Evolutionary conservation across 2,113 vertebrate genomes (phyloP).

Genomic region (Albula glossodonta): DNA sequence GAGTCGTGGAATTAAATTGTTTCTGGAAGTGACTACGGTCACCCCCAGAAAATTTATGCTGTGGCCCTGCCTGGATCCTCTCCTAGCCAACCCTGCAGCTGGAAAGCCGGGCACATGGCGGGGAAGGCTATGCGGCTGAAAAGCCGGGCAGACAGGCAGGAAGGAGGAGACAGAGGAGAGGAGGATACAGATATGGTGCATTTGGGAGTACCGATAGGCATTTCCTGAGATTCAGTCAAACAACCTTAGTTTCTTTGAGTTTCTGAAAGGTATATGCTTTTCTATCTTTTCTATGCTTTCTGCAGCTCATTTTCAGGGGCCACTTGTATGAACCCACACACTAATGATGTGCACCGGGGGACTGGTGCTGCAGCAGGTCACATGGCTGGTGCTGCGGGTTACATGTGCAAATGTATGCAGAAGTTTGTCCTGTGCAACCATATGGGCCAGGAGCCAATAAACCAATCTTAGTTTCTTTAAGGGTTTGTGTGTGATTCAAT

Average conservation of each 20-base stretch:
- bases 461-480: too few species aligned
- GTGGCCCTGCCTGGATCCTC: conserved; percentile 59
- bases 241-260: background rate
- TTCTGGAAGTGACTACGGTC: conserved; percentile 98
- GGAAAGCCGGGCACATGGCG: too few species aligned
- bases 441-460: too few species aligned
- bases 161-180: background rate
- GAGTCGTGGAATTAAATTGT: conserved; percentile 97
- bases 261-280: too few species aligned
- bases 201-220: too few species aligned
- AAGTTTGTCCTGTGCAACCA: too few species aligned
- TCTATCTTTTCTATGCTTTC: too few species aligned
- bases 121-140: background rate
- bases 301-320: background rate
- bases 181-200: background rate
- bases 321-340: background rate
- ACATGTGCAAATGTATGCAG: background rate
- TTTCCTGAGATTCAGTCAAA: background rate
- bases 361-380: too few species aligned
- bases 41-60: conserved; percentile 93
- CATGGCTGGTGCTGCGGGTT: background rate
- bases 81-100: conserved; percentile 43
- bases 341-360: background rate
- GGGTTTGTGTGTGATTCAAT: too few species aligned
- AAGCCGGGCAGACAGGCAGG: too few species aligned